Evolutionary conservation across 1,140 invertebrate genomes (phyloP), one percentile per base, ranked within the genome.

Genomic region (Teleopsis dalmanni): DNA sequence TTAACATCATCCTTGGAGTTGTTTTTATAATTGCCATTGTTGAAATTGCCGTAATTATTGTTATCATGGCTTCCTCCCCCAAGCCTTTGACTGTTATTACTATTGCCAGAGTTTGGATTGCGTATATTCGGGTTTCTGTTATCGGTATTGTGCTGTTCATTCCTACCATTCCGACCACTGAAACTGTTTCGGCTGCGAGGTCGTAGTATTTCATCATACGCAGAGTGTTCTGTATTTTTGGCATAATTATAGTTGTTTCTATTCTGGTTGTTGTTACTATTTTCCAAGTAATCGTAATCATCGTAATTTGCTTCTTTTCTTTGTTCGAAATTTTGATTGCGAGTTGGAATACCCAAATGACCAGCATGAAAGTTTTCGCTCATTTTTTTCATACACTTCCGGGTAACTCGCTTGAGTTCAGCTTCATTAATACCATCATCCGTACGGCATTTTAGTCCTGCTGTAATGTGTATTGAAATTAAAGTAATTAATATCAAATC

Each of bases 381-480:
- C 25, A 52, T 35, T 41, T 55, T 57, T 27, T 47, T 57, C 66
- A 70, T 68, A 38, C 67, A 70, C 18, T 29, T 53, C 4, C 62
- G 54, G 9, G 62, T 53, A 11, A 67, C 57, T 9, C 58, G 50
- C 41, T 65, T 66, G 0, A 78, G 45, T 38, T 76, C 72, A 13
- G 63, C 57, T 43, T 74, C 74, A 47, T 68, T 70, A 7, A 62
- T 55, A 8, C 73, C 70, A n/a, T 74, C 74, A 42, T 74, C 72
- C 3, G 73, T 69, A 13, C 68, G 66, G 50, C 76, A 78, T 34
- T 68, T 75, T 4, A 78, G 16, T 1, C 23, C 19, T 14, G 35
- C 7, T 2, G 21, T 11, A 21, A n/a, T n/a, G n/a, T n/a, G n/a
- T n/a, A n/a, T 35, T 14, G 2, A 8, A 35, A 35, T 35, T 35